Percentiles rank a stretch among this genome's conserved stretches.
Conservation (phyloP, 2,888 invertebrate genomes). For the Lathronympha strigana region DNA sequence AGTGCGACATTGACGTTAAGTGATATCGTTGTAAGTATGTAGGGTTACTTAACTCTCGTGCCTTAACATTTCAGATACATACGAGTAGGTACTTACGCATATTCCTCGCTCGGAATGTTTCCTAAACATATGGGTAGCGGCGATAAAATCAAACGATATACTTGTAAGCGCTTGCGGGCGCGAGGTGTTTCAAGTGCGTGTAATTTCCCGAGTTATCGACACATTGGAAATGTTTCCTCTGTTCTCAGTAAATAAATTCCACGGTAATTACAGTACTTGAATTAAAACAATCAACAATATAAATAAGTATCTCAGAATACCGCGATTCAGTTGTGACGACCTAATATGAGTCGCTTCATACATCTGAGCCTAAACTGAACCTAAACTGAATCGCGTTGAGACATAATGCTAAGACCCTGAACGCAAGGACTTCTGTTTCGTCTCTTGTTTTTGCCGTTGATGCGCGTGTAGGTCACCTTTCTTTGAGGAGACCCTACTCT, state of each 20-base stretch:
- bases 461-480: no score
- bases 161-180: background rate
- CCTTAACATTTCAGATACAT: conserved; percentile 3
- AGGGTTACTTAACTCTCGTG: conserved; percentile 9
- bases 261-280: no score
- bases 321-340: no score
- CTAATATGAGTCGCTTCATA: no score
- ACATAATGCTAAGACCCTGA: no score
- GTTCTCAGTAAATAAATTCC: background rate
- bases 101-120: background rate
- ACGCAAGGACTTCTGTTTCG: no score
- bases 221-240: background rate
- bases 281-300: no score
- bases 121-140: background rate
- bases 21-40: conserved; percentile 4
- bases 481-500: no score
- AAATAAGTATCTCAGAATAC: no score
- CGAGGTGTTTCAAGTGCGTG: background rate
- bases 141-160: background rate
- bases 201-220: background rate
- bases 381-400: no score
- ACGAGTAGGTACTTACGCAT: background rate
- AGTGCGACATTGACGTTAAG: conserved; percentile 23
- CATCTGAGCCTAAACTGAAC: no score
- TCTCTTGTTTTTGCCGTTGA: no score